phyloP scores from a whole-genome alignment of 2,113 vertebrate species.

The Jaculus jaculus region DNA sequence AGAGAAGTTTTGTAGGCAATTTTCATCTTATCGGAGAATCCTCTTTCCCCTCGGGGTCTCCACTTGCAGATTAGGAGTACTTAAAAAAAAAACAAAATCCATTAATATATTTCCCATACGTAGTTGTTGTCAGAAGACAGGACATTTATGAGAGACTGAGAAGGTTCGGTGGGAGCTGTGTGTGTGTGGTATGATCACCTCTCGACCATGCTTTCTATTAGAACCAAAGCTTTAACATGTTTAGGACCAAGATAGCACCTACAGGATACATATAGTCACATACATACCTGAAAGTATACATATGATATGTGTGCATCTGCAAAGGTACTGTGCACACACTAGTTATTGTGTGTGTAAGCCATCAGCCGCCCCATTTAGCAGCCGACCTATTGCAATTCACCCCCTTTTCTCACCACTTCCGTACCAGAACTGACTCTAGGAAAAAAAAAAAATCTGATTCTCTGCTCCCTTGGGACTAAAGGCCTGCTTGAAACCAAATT shows the following conservation, averaged over 20 bases:
- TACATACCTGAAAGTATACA: background rate
- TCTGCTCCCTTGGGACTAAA: background rate
- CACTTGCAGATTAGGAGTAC: background rate
- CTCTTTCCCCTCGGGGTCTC: background rate
- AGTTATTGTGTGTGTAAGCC: background rate
- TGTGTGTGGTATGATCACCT: background rate
- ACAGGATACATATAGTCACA: background rate
- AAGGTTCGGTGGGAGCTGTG: background rate
- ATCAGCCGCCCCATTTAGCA: background rate
- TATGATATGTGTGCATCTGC: background rate
- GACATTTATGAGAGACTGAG: conserved; percentile 4
- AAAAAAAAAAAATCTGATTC: background rate
- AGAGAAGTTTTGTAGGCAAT: background rate
- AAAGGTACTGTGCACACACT: background rate
- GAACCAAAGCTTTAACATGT: background rate
- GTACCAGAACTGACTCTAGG: background rate
- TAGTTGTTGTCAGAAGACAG: background rate
- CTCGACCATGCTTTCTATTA: background rate
- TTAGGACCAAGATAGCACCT: background rate
- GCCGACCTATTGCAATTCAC: background rate
- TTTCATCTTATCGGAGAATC: background rate
- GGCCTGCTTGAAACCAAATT: background rate
- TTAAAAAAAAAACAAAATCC: background rate
- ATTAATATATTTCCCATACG: background rate
- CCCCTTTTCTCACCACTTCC: background rate